Base-by-base conservation (phyloP, 2,113 vertebrate genomes). In the Platichthys flesus region DNA sequence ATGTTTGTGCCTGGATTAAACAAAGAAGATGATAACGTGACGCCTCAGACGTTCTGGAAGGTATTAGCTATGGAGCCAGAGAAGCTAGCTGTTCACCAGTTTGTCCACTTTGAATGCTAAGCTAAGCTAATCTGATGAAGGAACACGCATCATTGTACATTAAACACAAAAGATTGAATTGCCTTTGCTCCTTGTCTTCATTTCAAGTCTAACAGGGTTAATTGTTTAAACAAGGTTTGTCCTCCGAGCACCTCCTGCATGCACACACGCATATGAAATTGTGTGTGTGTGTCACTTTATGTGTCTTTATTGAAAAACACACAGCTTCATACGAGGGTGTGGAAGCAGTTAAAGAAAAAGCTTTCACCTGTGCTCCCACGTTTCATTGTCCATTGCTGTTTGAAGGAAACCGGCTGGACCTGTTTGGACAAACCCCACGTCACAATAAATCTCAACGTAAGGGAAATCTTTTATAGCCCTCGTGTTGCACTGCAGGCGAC, bases 361-460 rank as follows among this genome's bases (percentile, higher is more conserved):
- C 35, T 74, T 67, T 24, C 23, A 16, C 67, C 28, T 23, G 14
- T 45, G 67, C 79, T 88, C 54, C 60, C 70, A 60, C 71, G 57
- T 76, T 79, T 57, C 52, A 79, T 82, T 88, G 84, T 89, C 61
- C 54, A 2, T 18, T 1, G 23, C 51, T 54, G 61, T 64, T 79
- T 69, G 71, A 70, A 56, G 23, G 45, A 57, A 89, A 89, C 90
- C 82, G 74, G 89, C 72, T 23, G 0, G 26, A 85, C 89, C 57
- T 40, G 91, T 90, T 86, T 49, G 28, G n/a, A 82, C 26, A 35
- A 68, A 69, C 28, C 66, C 55, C 55, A 56, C 49, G 45, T 74
- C 65, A 56, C 20, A 74, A 67, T 79, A 63, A 85, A 74, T 60
- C 10, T 5, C 15, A 47, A 47, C 21, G 2, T 57, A 57, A 72